A percentile compares a stretch with the other conserved stretches of the same genome.
Evolutionary conservation across 1,140 invertebrate species (phyloP).

Genomic region (Protaetia brevitarsis): DNA sequence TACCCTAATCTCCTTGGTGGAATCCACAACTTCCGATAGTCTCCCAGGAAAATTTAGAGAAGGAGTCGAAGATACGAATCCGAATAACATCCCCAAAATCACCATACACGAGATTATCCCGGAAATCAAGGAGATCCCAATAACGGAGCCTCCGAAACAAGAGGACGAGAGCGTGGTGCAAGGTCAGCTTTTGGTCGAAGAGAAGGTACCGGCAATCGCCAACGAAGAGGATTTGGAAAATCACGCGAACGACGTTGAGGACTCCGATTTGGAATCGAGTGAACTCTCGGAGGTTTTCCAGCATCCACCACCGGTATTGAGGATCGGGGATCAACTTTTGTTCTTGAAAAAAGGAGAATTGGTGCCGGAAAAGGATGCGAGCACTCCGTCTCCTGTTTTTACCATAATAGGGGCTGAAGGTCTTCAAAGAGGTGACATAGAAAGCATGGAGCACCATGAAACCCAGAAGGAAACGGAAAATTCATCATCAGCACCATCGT

Average conservation of each 20-base stretch:
- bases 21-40: neutral
- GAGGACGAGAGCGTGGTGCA: slow-evolving; percentile 27
- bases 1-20: neutral
- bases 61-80: slow-evolving; percentile 12
- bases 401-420: slow-evolving; percentile 50
- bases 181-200: slow-evolving; percentile 39
- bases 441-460: slow-evolving; percentile 42
- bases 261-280: slow-evolving; percentile 44
- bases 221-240: slow-evolving; percentile 47
- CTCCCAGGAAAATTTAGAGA: neutral
- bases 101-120: slow-evolving; percentile 48
- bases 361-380: slow-evolving; percentile 43
- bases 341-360: slow-evolving; percentile 46
- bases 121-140: slow-evolving; percentile 43
- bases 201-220: slow-evolving; percentile 44
- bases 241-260: neutral
- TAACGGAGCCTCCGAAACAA: slow-evolving; percentile 39
- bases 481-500: neutral
- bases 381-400: slow-evolving; percentile 46
- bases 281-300: slow-evolving; percentile 45
- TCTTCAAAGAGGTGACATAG: slow-evolving; percentile 44
- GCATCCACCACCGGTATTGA: slow-evolving; percentile 46
- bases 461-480: neutral
- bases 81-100: slow-evolving; percentile 35
- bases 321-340: slow-evolving; percentile 49